Percentiles rank a stretch among this genome's conserved stretches.
These are phyloP conservation scores for Callipepla squamata DNA, from an alignment of 2,113 vertebrate species.

Conservation along the genomic window DNA sequence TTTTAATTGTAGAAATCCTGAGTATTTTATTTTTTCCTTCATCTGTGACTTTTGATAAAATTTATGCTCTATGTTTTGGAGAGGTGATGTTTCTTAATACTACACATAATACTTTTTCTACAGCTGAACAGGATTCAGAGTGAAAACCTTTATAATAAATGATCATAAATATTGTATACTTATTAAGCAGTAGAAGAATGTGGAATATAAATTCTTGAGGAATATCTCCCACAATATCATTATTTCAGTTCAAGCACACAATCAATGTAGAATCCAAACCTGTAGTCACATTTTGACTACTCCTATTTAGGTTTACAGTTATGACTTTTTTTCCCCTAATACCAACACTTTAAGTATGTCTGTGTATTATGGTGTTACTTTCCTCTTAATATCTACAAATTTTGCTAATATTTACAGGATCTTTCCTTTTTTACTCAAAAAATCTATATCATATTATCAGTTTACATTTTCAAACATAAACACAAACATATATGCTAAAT, in stretches of 20 bases:
- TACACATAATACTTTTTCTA: not conserved
- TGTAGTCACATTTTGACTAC: not conserved
- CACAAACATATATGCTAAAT: slow-evolving; percentile 76
- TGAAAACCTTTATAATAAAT: not conserved
- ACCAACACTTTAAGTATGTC: not conserved
- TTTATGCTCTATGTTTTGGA: not conserved
- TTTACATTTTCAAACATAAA: slow-evolving; percentile 74
- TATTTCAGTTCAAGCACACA: not conserved
- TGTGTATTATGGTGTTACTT: not conserved
- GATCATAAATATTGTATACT: not conserved
- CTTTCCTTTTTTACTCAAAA: slow-evolving; percentile 61
- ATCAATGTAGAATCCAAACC: not conserved
- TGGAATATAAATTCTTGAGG: not conserved
- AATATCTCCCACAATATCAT: not conserved
- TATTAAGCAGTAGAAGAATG: not conserved
- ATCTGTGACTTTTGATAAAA: not conserved
- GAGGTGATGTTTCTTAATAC: not conserved
- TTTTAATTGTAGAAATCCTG: not conserved
- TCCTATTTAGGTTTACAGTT: not conserved
- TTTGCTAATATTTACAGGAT: slow-evolving; percentile 46
- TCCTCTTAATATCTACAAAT: slow-evolving; percentile 8
- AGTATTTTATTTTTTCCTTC: not conserved
- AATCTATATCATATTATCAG: slow-evolving; percentile 71
- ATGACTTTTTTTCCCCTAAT: not conserved
- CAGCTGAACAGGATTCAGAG: not conserved